Percentiles rank a stretch among this genome's conserved stretches.
These are phyloP conservation scores for Brachystomella parvula DNA, from an alignment of 1,140 invertebrate species.

Conservation along the genomic window DNA sequence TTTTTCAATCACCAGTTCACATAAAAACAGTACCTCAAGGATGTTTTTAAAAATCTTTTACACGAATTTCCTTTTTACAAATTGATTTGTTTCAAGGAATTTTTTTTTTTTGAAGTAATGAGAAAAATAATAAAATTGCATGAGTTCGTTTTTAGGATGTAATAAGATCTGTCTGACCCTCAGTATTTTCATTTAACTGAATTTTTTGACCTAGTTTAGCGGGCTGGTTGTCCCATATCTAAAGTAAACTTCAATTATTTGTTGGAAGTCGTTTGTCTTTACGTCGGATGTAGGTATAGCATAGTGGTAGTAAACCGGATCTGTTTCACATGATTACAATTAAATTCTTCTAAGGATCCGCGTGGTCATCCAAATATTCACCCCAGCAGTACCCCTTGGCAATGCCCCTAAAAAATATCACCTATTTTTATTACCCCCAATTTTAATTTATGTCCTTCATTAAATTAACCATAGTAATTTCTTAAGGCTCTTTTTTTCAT, in stretches of 20 bases:
- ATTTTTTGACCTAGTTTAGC: not conserved
- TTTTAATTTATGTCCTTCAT: not conserved
- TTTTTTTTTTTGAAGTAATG: too few species aligned
- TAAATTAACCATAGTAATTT: not conserved
- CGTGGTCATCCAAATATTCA: too few species aligned
- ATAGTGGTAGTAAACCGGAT: constrained; percentile 4
- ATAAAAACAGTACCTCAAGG: too few species aligned
- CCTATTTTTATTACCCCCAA: not conserved
- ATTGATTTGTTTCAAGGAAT: too few species aligned
- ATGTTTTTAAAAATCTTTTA: too few species aligned
- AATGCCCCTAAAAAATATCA: not conserved
- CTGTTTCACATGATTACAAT: not conserved
- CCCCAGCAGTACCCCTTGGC: not conserved
- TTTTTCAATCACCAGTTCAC: too few species aligned
- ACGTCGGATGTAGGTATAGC: too few species aligned
- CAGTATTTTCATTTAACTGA: too few species aligned
- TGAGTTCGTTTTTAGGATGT: too few species aligned
- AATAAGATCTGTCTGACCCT: too few species aligned
- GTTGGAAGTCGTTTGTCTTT: not conserved
- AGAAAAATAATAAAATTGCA: too few species aligned
- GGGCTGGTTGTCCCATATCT: constrained; percentile 3
- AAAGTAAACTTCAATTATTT: constrained; percentile 2
- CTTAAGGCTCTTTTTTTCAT: not conserved
- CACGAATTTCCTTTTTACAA: too few species aligned
- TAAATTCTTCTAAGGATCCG: not conserved